Conservation (phyloP, 2,113 vertebrate species). For the Pygoscelis adeliae region DNA sequence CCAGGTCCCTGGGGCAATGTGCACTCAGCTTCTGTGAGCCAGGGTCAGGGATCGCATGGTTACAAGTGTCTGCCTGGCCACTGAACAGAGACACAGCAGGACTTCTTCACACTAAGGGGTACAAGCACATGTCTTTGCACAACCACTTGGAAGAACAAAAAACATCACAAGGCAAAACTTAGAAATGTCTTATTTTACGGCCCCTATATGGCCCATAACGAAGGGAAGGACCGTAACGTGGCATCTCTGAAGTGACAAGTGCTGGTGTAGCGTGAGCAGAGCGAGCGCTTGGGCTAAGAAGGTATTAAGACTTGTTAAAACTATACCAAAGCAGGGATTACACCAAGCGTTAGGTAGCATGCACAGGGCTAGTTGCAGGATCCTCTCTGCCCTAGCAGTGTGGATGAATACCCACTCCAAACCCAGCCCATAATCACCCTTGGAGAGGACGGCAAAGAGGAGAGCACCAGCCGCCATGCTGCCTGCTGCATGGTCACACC, state of each 20-base stretch:
- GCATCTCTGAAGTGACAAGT: background rate
- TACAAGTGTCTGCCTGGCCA: background rate
- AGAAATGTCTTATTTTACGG: background rate
- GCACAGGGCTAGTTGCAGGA: background rate
- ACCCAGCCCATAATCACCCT: background rate
- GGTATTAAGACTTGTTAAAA: background rate
- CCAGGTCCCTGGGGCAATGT: rapidly evolving
- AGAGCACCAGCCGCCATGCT: rapidly evolving
- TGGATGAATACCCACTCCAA: rapidly evolving
- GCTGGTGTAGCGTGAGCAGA: background rate
- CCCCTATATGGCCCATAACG: background rate
- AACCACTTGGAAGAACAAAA: background rate
- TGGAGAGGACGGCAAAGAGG: background rate
- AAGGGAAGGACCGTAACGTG: background rate
- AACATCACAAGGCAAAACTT: background rate
- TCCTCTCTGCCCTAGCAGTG: background rate
- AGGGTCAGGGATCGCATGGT: background rate
- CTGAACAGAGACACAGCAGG: background rate
- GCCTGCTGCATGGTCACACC: rapidly evolving
- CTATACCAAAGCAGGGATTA: background rate
- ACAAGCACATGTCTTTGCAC: background rate
- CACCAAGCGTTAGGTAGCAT: rapidly evolving
- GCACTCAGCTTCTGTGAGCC: background rate
- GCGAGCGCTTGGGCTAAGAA: background rate
- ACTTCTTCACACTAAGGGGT: no score